Evolutionary conservation across 2,888 invertebrate genomes (phyloP).

Genomic region (Mythimna loreyi): DNA sequence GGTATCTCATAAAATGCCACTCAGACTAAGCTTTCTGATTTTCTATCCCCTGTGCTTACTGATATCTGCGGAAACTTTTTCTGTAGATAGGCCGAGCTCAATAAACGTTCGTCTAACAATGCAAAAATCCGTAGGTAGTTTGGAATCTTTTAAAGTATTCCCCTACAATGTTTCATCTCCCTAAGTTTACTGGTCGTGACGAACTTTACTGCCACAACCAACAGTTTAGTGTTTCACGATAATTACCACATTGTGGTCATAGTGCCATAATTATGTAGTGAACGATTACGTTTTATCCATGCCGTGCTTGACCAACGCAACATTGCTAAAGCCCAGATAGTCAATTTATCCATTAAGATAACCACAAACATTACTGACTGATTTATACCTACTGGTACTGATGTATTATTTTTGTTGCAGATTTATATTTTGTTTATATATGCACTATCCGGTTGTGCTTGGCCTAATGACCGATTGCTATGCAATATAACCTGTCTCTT

Average conservation of each 20-base stretch:
- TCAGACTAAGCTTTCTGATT: not conserved
- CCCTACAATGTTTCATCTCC: not conserved
- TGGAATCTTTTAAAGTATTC: not conserved
- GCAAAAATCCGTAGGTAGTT: no score
- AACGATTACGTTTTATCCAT: constrained; percentile 19
- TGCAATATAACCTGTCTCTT: constrained; percentile 47
- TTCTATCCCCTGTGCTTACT: not conserved
- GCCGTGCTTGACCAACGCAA: not conserved
- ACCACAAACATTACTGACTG: not conserved
- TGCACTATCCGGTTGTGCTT: constrained; percentile 44
- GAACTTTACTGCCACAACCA: not conserved
- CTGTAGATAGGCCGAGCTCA: not conserved
- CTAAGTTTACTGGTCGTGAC: not conserved
- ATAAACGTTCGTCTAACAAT: not conserved
- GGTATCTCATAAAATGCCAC: not conserved
- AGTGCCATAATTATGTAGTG: constrained; percentile 4
- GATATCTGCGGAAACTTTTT: not conserved
- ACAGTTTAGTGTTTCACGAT: not conserved
- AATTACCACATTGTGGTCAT: constrained; percentile 3
- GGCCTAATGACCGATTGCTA: constrained; percentile 58
- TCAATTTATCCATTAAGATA: constrained; percentile 1
- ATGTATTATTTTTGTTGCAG: constrained; percentile 12
- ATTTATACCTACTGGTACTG: not conserved
- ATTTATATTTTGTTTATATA: constrained; percentile 28
- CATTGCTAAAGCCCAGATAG: not conserved